A percentile compares a stretch with the other conserved stretches of the same genome.
Evolutionary conservation across 2,888 invertebrate genomes (phyloP).

Genomic region (Lottia gigantea): DNA sequence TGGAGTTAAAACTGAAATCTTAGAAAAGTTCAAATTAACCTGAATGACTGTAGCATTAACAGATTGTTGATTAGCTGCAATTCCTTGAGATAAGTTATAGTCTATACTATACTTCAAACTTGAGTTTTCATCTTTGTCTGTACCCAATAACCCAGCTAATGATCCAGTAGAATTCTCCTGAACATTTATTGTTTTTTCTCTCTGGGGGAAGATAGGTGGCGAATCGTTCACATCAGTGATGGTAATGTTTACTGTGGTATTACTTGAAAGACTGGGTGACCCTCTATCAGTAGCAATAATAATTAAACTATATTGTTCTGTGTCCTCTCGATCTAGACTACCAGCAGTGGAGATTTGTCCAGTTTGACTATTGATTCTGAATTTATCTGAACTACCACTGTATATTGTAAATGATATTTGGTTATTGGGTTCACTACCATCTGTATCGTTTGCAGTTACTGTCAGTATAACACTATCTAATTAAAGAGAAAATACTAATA

Average conservation of each 20-base stretch:
- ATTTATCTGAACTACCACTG: slow-evolving; percentile 22
- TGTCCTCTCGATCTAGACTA: slow-evolving; percentile 29
- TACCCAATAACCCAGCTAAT: slow-evolving; percentile 1
- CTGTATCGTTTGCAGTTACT: slow-evolving; percentile 10
- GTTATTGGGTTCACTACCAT: slow-evolving; percentile 16
- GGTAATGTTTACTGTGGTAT: neutral
- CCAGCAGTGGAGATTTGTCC: slow-evolving; percentile 27
- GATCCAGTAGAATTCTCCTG: neutral
- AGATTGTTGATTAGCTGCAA: neutral
- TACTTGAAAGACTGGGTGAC: slow-evolving; percentile 10
- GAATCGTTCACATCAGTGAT: slow-evolving; percentile 24
- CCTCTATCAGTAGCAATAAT: slow-evolving; percentile 32
- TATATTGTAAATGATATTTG: slow-evolving; percentile 11
- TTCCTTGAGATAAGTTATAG: neutral
- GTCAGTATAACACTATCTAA: neutral
- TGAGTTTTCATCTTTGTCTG: slow-evolving; percentile 9
- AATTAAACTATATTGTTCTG: slow-evolving; percentile 24
- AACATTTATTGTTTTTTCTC: neutral
- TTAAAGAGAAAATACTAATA: neutral
- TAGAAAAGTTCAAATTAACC: neutral
- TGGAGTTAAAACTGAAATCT: too few species aligned
- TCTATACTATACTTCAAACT: neutral
- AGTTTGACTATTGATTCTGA: slow-evolving; percentile 27
- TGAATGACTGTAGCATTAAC: neutral
- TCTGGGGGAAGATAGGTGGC: slow-evolving; percentile 7